A percentile compares a stretch with the other conserved stretches of the same genome.
phyloP scores from a whole-genome alignment of 2,797 vertebrate species.

The Molossus molossus region DNA sequence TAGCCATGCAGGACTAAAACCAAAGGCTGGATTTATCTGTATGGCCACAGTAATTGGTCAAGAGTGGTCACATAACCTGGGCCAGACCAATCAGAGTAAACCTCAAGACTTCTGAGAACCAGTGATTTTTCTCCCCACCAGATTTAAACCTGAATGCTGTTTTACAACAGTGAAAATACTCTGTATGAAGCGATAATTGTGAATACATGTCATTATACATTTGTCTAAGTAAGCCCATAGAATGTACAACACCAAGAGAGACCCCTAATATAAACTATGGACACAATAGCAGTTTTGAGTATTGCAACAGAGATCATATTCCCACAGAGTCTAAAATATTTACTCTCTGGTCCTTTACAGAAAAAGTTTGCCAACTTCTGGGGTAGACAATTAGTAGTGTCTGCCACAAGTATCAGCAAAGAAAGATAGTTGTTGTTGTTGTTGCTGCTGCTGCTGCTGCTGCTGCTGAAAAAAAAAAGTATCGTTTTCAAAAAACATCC shows the following conservation, averaged over 20 bases:
- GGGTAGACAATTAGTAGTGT: background rate
- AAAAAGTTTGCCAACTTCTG: background rate
- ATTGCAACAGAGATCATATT: background rate
- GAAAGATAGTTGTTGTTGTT: background rate
- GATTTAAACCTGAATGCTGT: background rate
- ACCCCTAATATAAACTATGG: too few relatives aligned
- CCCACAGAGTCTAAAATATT: background rate
- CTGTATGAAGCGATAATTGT: background rate
- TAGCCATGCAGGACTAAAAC: too few relatives aligned
- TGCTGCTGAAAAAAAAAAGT: background rate
- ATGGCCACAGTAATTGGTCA: background rate
- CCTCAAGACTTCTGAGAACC: background rate
- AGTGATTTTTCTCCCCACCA: background rate
- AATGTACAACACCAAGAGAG: too few relatives aligned
- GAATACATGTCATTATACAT: too few relatives aligned
- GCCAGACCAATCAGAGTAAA: background rate
- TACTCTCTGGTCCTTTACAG: background rate
- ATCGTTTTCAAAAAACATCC: background rate
- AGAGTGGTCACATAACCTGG: background rate
- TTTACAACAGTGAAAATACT: background rate
- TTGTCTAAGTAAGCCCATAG: too few relatives aligned
- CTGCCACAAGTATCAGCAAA: background rate
- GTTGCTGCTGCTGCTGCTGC: background rate
- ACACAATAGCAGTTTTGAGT: background rate
- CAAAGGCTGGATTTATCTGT: background rate